phyloP scores from a whole-genome alignment of 2,113 vertebrate genomes.

The Pelodiscus sinensis region DNA sequence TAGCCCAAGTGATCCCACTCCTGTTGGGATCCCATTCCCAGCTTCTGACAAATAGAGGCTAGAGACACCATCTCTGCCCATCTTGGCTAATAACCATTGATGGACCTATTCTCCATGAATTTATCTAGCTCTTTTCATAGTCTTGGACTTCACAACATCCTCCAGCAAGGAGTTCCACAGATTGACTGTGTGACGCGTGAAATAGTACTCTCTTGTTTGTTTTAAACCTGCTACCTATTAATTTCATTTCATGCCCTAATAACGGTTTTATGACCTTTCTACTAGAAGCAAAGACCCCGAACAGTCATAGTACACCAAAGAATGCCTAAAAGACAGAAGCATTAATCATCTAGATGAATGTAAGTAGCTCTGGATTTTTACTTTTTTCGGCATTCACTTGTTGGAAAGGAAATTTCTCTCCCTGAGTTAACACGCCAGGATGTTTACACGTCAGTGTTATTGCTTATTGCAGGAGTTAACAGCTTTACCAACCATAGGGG shows the following conservation, averaged over 20 bases:
- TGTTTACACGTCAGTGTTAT: not conserved
- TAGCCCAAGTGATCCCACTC: too few relatives aligned
- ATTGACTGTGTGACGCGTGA: too few relatives aligned
- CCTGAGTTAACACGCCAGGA: not conserved
- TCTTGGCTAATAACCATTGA: too few relatives aligned
- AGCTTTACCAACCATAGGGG: not conserved
- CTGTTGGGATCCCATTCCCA: too few relatives aligned
- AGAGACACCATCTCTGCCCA: too few relatives aligned
- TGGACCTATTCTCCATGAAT: too few relatives aligned
- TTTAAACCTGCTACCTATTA: too few relatives aligned
- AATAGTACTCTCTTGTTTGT: too few relatives aligned
- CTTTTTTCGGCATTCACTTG: not conserved
- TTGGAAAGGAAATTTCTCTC: not conserved
- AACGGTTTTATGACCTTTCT: conserved; percentile 21
- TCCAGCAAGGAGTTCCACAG: too few relatives aligned
- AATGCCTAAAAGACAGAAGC: conserved; percentile 15
- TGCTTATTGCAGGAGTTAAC: not conserved
- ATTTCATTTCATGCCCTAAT: not conserved
- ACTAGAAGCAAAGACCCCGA: conserved; percentile 38
- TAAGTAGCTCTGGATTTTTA: not conserved
- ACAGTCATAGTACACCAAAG: not conserved
- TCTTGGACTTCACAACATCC: too few relatives aligned
- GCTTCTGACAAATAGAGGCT: too few relatives aligned
- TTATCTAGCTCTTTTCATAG: too few relatives aligned
- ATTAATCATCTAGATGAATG: not conserved